Evolutionary conservation across 2,113 vertebrate genomes (phyloP).

Genomic region (Pituophis catenifer): DNA sequence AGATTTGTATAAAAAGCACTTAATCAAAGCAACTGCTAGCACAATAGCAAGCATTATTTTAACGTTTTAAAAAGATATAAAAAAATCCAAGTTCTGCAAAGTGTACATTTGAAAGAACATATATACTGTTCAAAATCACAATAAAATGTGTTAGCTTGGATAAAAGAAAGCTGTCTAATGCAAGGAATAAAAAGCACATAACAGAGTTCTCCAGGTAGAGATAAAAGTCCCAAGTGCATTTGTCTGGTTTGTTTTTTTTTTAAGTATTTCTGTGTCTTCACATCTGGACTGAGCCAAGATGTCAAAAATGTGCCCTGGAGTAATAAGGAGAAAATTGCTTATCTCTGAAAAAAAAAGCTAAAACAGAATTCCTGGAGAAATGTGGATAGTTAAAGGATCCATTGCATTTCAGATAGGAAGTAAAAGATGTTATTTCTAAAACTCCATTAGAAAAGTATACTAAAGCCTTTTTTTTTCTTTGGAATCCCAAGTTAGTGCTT

Average conservation of each 20-base stretch:
- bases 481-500: not conserved
- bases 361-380: slow-evolving; percentile 52
- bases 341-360: slow-evolving; percentile 65
- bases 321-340: slow-evolving; percentile 67
- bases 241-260: slow-evolving; percentile 24
- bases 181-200: slow-evolving; percentile 35
- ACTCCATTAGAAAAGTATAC: not conserved
- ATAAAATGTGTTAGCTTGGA: slow-evolving; percentile 7
- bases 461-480: not conserved
- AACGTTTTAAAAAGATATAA: slow-evolving; percentile 29
- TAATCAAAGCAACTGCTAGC: not conserved
- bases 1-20: not conserved
- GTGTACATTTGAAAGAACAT: slow-evolving; percentile 27
- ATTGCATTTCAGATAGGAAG: slow-evolving; percentile 30
- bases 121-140: slow-evolving; percentile 43
- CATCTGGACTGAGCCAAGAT: slow-evolving; percentile 60
- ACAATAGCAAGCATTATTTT: slow-evolving; percentile 42
- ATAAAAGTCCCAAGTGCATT: slow-evolving; percentile 60
- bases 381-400: slow-evolving; percentile 28
- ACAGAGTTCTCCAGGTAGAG: slow-evolving; percentile 55
- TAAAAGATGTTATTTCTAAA: not conserved
- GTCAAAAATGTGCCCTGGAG: slow-evolving; percentile 56
- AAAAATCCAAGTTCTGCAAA: slow-evolving; percentile 33
- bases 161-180: slow-evolving; percentile 40
- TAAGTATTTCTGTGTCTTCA: slow-evolving; percentile 68